phyloP scores from a whole-genome alignment of 1,140 invertebrate genomes.

The Drosophila sp. region DNA sequence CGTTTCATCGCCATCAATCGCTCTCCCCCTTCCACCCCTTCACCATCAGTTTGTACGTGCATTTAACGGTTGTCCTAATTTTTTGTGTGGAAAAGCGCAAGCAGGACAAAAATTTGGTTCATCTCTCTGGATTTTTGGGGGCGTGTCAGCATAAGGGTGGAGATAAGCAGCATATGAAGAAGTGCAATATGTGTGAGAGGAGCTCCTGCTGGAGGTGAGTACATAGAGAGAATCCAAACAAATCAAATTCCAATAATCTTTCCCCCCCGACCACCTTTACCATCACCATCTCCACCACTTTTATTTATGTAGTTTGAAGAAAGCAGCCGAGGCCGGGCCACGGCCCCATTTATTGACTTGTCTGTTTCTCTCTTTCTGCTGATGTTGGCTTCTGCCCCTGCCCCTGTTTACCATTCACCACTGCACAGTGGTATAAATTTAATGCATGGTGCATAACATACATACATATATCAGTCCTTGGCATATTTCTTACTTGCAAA shows the following conservation, averaged over 20 bases:
- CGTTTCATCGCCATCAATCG: constrained; percentile 1
- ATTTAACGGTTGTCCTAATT: constrained; percentile 60
- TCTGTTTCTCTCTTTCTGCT: constrained; percentile 45
- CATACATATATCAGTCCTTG: too few relatives aligned
- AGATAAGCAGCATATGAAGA: constrained; percentile 8
- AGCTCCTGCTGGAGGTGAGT: constrained; percentile 46
- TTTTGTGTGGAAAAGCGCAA: constrained; percentile 40
- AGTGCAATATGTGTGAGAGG: constrained; percentile 42
- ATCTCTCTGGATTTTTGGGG: constrained; percentile 23
- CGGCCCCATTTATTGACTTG: constrained; percentile 71
- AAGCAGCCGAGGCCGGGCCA: constrained; percentile 44
- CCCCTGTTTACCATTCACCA: constrained; percentile 24
- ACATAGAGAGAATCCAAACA: not conserved
- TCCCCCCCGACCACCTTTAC: not conserved
- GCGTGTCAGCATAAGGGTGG: constrained; percentile 37
- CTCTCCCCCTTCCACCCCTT: not conserved
- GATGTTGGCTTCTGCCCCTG: constrained; percentile 25
- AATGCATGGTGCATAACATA: not conserved
- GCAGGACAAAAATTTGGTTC: constrained; percentile 22
- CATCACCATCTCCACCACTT: constrained; percentile 14
- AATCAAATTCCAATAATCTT: constrained; percentile 33
- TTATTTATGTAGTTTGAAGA: constrained; percentile 22
- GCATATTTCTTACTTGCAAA: too few relatives aligned
- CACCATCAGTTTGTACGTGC: not conserved
- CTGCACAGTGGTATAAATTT: constrained; percentile 16